phyloP scores from a whole-genome alignment of 2,888 invertebrate species.

The Nomada goodeniana region DNA sequence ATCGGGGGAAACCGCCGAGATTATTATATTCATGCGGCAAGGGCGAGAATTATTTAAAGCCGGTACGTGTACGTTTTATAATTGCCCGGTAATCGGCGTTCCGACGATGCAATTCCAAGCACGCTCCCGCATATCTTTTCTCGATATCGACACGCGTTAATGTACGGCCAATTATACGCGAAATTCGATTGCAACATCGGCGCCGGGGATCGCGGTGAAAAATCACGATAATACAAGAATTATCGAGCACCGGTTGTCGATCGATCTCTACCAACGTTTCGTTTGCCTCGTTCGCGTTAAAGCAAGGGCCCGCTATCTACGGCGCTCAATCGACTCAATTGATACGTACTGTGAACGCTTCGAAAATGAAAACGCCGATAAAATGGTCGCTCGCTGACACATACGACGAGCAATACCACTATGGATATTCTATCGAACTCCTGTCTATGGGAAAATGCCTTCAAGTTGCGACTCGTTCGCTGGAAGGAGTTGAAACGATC shows the following conservation, averaged over 20 bases:
- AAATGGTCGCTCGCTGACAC: background rate
- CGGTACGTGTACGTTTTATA: background rate
- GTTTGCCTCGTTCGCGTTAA: background rate
- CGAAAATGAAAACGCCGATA: background rate
- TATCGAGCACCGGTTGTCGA: conserved; percentile 13
- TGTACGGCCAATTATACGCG: conserved; percentile 38
- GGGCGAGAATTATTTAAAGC: conserved; percentile 15
- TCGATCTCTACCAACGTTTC: background rate
- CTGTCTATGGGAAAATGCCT: too few species aligned
- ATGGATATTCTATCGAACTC: background rate
- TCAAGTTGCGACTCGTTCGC: too few species aligned
- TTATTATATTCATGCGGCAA: background rate
- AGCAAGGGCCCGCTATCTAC: background rate
- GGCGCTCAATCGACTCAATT: background rate
- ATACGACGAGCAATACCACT: background rate
- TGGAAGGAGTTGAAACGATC: too few species aligned
- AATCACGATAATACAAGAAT: conserved; percentile 31
- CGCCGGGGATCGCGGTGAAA: background rate
- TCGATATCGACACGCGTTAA: conserved; percentile 37
- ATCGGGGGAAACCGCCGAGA: too few species aligned
- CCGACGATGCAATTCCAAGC: conserved; percentile 34
- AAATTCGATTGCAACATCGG: conserved; percentile 12
- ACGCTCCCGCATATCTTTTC: conserved; percentile 43
- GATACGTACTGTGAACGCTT: background rate
- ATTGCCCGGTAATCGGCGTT: conserved; percentile 9